phyloP scores from a whole-genome alignment of 2,888 invertebrate genomes.

The Linnaemya vulpina region DNA sequence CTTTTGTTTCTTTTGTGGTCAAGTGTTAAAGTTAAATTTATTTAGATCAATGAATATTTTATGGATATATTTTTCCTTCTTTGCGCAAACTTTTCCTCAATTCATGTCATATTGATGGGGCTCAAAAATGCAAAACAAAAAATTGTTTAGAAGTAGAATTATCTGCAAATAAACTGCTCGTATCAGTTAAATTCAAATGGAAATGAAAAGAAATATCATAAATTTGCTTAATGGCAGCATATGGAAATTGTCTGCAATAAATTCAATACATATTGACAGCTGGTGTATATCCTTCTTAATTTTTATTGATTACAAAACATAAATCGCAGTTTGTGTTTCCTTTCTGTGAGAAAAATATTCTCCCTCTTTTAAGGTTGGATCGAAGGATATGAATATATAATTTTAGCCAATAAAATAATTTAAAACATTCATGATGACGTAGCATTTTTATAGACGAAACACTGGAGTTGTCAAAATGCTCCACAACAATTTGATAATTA shows the following conservation, averaged over 20 bases:
- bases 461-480: too few species aligned
- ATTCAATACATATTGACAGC: slow-evolving; percentile 44
- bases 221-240: background rate
- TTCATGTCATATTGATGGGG: slow-evolving; percentile 10
- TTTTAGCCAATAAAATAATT: background rate
- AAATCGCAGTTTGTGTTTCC: background rate
- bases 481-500: too few species aligned
- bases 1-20: slow-evolving; percentile 58
- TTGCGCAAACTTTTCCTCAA: background rate
- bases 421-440: too few species aligned
- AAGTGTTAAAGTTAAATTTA: slow-evolving; percentile 65
- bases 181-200: slow-evolving; percentile 10
- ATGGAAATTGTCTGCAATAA: slow-evolving; percentile 1
- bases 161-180: slow-evolving; percentile 28
- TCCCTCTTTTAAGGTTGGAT: background rate
- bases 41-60: slow-evolving; percentile 64
- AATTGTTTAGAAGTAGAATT: slow-evolving; percentile 1
- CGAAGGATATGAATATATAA: slow-evolving; percentile 35
- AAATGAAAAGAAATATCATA: background rate
- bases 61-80: slow-evolving; percentile 6
- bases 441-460: too few species aligned
- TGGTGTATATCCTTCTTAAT: slow-evolving; percentile 1
- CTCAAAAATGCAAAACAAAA: slow-evolving; percentile 11
- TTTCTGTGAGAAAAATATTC: background rate
- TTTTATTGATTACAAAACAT: background rate